These are phyloP conservation scores for Sminthurinus signatus DNA, from an alignment of 1,140 invertebrate species.

Conservation along the genomic window DNA sequence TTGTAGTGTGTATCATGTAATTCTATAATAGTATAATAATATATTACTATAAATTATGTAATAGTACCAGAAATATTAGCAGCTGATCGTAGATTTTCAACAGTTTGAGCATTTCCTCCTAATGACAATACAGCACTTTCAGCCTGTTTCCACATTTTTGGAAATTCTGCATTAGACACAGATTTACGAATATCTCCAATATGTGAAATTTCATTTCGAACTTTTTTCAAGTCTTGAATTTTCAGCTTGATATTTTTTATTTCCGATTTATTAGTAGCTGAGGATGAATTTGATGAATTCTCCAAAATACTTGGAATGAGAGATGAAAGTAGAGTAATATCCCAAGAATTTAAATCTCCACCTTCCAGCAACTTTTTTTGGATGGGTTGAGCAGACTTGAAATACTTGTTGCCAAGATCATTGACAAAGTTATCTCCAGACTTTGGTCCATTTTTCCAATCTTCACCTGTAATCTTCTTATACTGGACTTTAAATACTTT, in stretches of 20 bases:
- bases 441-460: constrained; percentile 11
- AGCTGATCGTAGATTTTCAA: neutral
- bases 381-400: neutral
- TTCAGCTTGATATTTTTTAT: too few relatives aligned
- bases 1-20: too few relatives aligned
- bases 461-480: neutral
- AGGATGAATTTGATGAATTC: neutral
- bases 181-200: neutral
- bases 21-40: too few relatives aligned
- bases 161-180: neutral
- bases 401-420: neutral
- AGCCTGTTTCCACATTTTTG: constrained; percentile 1
- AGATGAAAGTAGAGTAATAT: constrained; percentile 6
- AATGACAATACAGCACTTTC: constrained; percentile 1
- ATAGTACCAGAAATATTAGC: too few relatives aligned
- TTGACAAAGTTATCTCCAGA: neutral
- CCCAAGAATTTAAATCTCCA: constrained; percentile 18
- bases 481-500: neutral
- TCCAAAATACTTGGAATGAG: neutral
- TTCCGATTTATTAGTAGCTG: neutral
- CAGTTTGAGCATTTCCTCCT: neutral
- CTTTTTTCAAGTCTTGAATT: constrained; percentile 5
- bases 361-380: constrained; percentile 12
- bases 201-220: constrained; percentile 19
- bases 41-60: too few relatives aligned